Conservation (phyloP, 2,113 vertebrate species). For the Sinocyclocheilus anshuiensis region DNA sequence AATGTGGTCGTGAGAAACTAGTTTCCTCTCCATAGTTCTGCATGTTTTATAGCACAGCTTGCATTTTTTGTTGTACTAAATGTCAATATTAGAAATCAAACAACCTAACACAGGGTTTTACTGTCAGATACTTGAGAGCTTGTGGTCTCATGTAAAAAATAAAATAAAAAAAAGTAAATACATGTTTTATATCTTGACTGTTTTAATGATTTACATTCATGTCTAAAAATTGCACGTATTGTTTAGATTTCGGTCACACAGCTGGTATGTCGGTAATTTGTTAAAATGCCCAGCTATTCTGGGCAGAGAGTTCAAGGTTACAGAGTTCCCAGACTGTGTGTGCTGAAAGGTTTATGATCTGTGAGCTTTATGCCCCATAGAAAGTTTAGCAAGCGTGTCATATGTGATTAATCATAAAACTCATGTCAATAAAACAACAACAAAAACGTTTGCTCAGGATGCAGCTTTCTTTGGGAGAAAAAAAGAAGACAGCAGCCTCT, state of each 20-base stretch:
- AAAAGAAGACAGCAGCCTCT: slow-evolving; percentile 64
- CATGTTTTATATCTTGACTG: background rate
- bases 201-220: background rate
- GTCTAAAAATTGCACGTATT: slow-evolving; percentile 1
- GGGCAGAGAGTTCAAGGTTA: slow-evolving; percentile 24
- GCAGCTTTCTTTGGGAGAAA: background rate
- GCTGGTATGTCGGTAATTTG: slow-evolving; percentile 30
- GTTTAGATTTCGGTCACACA: slow-evolving; percentile 12
- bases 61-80: background rate
- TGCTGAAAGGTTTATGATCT: slow-evolving; percentile 43
- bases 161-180: background rate
- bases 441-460: background rate
- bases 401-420: slow-evolving; percentile 26
- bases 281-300: slow-evolving; percentile 33
- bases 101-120: background rate
- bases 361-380: slow-evolving; percentile 39
- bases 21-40: slow-evolving; percentile 3
- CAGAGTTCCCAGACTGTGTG: slow-evolving; percentile 29
- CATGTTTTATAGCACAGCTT: slow-evolving; percentile 1
- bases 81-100: background rate
- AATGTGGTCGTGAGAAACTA: slow-evolving; percentile 25
- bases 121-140: background rate
- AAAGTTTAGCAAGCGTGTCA: slow-evolving; percentile 8
- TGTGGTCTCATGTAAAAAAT: background rate
- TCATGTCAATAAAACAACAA: background rate